A percentile compares a stretch with the other conserved stretches of the same genome.
Evolutionary conservation across 2,888 invertebrate genomes (phyloP).

Genomic region (Hirtodrosophila confusa): DNA sequence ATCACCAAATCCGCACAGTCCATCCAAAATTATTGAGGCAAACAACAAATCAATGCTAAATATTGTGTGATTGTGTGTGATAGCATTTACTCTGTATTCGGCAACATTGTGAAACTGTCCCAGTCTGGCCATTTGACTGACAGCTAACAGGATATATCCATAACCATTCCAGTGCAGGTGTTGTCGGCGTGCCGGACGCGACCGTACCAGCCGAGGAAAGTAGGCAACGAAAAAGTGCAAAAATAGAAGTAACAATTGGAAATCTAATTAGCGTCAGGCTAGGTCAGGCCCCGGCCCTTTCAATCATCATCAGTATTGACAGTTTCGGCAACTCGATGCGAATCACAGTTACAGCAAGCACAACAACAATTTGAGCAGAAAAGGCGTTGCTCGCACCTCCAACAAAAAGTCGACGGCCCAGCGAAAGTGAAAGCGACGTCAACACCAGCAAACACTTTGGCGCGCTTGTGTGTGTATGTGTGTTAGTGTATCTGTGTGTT

Average conservation of each 20-base stretch:
- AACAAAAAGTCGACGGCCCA: slow-evolving; percentile 30
- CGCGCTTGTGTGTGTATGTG: slow-evolving; percentile 24
- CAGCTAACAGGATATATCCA: slow-evolving; percentile 14
- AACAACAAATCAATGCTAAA: slow-evolving; percentile 32
- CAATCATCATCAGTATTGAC: slow-evolving; percentile 47
- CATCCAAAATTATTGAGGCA: slow-evolving; percentile 24
- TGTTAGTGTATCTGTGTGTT: slow-evolving; percentile 27
- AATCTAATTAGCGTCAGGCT: slow-evolving; percentile 62
- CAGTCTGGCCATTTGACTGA: slow-evolving; percentile 35
- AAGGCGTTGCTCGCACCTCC: slow-evolving; percentile 27
- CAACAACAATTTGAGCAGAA: slow-evolving; percentile 6
- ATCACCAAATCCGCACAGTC: slow-evolving; percentile 31
- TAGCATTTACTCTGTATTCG: slow-evolving; percentile 10
- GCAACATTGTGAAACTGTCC: slow-evolving; percentile 26
- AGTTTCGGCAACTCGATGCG: slow-evolving; percentile 23
- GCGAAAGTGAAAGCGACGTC: slow-evolving; percentile 63
- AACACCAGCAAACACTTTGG: slow-evolving; percentile 48
- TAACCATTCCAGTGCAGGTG: slow-evolving; percentile 17
- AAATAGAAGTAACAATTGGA: slow-evolving; percentile 47
- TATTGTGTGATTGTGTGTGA: slow-evolving; percentile 3
- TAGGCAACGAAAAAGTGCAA: slow-evolving; percentile 34
- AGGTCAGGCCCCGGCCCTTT: slow-evolving; percentile 20
- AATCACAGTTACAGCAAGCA: slow-evolving; percentile 7
- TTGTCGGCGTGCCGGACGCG: slow-evolving; percentile 16
- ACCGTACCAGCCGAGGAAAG: slow-evolving; percentile 11